Evolutionary conservation across 2,797 vertebrate species (phyloP).

Genomic region (Nannoperca australis): DNA sequence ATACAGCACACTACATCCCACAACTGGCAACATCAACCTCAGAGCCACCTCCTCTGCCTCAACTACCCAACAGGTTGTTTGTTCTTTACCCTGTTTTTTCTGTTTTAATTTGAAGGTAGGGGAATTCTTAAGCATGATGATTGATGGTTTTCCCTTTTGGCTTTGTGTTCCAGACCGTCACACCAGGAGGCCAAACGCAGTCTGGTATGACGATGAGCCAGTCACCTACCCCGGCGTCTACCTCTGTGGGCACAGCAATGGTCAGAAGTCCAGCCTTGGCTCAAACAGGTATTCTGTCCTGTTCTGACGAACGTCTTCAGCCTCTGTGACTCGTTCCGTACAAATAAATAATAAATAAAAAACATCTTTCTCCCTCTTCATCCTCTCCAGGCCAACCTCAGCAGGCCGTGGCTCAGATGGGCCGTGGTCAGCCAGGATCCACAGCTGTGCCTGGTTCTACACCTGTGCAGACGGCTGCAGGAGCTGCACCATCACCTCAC

Average conservation of each 20-base stretch:
- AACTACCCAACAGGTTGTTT: conserved; percentile 83
- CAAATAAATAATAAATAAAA: not conserved
- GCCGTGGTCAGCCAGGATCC: conserved; percentile 87
- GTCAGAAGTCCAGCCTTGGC: conserved; percentile 88
- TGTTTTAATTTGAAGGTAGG: not conserved
- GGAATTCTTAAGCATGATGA: not conserved
- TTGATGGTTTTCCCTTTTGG: conserved; percentile 4
- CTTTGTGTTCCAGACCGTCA: conserved; percentile 81
- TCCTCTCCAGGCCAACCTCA: conserved; percentile 86
- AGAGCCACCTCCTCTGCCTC: conserved; percentile 89
- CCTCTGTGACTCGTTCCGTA: not conserved
- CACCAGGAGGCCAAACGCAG: conserved; percentile 85
- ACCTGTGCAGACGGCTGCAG: conserved; percentile 80
- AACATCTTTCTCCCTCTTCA: not conserved
- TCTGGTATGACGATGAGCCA: conserved; percentile 88
- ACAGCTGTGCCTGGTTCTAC: conserved; percentile 83
- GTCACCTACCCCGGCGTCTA: conserved; percentile 81
- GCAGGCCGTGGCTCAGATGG: conserved; percentile 88
- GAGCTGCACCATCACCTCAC: conserved; percentile 77
- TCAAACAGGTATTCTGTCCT: conserved; percentile 89
- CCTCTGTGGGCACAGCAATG: conserved; percentile 87
- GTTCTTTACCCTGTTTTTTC: not conserved
- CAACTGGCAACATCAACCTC: conserved; percentile 94
- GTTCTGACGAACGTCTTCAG: no score
- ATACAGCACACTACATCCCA: conserved; percentile 96